Evolutionary conservation across 1,140 invertebrate species (phyloP).

Genomic region (roundworm (Caenorhabditis elegans)): DNA sequence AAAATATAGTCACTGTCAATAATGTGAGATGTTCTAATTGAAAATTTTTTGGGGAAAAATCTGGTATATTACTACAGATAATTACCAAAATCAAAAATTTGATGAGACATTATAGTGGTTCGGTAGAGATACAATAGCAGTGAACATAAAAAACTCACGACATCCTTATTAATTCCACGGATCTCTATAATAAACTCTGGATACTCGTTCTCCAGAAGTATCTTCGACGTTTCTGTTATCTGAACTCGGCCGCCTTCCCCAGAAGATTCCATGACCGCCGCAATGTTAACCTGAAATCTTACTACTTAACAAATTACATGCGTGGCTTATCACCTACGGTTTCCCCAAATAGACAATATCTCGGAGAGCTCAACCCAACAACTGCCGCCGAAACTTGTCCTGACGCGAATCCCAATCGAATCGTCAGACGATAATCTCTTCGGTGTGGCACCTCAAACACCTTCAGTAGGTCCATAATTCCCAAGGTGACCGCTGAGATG

Average conservation of each 20-base stretch:
- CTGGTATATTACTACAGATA: too few relatives aligned
- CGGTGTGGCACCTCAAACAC: conserved; percentile 7
- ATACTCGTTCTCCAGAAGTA: conserved; percentile 50
- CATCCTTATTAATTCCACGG: conserved; percentile 53
- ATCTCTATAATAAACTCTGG: conserved; percentile 49
- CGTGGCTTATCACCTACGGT: conserved; percentile 74
- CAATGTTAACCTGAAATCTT: conserved; percentile 76
- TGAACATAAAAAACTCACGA: conserved; percentile 46
- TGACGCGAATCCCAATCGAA: conserved; percentile 12
- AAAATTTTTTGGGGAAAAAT: too few relatives aligned
- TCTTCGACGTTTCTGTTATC: conserved; percentile 53
- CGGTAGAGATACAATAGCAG: too few relatives aligned
- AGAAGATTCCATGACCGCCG: conserved; percentile 90
- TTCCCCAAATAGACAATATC: conserved; percentile 76
- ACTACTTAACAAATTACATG: conserved; percentile 39
- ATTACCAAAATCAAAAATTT: not conserved
- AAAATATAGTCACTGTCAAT: not conserved
- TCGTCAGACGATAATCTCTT: conserved; percentile 12
- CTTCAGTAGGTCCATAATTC: not conserved
- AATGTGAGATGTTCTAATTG: too few relatives aligned
- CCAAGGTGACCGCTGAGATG: conserved; percentile 66
- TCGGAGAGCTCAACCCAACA: conserved; percentile 66
- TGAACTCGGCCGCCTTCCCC: conserved; percentile 71
- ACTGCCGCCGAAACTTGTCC: conserved; percentile 67
- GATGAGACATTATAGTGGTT: too few relatives aligned